Conservation (phyloP, 64 coral and sea anemone species). For the Platygyra sinensis region DNA sequence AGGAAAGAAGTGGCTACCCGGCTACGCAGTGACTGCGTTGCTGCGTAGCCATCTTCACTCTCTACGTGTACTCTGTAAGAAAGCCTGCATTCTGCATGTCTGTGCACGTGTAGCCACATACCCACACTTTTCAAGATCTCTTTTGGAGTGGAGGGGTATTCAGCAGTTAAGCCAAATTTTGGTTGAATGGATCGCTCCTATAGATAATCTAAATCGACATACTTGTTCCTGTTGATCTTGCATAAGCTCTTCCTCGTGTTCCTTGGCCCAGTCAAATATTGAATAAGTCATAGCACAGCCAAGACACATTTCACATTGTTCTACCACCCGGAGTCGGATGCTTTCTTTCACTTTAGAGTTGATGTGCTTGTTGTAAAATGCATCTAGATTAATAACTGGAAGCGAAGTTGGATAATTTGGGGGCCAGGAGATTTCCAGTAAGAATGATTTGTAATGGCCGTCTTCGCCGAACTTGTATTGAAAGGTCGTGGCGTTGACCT, state of each 20-base stretch:
- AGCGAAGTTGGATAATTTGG: constrained; percentile 72
- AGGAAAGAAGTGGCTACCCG: too few relatives aligned
- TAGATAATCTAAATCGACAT: too few relatives aligned
- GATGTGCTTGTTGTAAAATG: constrained; percentile 98
- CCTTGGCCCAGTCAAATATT: constrained; percentile 91
- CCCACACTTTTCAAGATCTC: too few relatives aligned
- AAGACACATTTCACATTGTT: constrained; percentile 79
- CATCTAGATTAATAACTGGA: constrained; percentile 78
- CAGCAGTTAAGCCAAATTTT: too few relatives aligned
- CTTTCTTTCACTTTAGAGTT: constrained; percentile 67
- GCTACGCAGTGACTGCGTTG: too few relatives aligned
- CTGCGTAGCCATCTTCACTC: too few relatives aligned
- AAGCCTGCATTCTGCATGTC: too few relatives aligned
- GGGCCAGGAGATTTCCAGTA: constrained; percentile 88
- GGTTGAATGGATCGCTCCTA: too few relatives aligned
- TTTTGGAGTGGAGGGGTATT: too few relatives aligned
- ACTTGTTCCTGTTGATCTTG: constrained; percentile 60
- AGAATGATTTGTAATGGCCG: constrained; percentile 89
- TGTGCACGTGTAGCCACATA: too few relatives aligned
- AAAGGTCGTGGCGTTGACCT: constrained; percentile 81
- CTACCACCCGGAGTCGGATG: constrained; percentile 60
- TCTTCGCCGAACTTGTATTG: constrained; percentile 98
- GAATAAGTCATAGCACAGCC: constrained; percentile 93
- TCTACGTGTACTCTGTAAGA: too few relatives aligned
- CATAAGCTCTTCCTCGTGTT: constrained; percentile 87